Percentiles rank a stretch among this genome's conserved stretches.
phyloP scores from a whole-genome alignment of 2,797 vertebrate genomes.

The Spondyliosoma cantharus region DNA sequence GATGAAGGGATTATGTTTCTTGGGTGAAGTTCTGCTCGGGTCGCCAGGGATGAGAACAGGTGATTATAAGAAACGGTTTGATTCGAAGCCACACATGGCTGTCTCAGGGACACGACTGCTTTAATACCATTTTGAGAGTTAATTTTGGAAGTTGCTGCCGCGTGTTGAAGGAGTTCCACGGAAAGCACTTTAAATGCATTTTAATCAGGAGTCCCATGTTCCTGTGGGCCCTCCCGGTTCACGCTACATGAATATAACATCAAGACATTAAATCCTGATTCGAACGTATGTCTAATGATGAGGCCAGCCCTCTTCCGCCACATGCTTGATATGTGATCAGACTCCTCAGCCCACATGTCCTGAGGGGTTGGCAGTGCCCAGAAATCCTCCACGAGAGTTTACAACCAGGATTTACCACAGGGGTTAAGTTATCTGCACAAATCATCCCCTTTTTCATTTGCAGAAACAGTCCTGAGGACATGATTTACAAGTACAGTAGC shows the following conservation, averaged over 20 bases:
- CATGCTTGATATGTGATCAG: constrained; percentile 67
- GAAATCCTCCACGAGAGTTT: constrained; percentile 70
- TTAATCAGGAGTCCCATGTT: constrained; percentile 42
- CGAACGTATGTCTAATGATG: constrained; percentile 67
- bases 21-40: constrained; percentile 55
- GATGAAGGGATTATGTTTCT: constrained; percentile 68
- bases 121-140: constrained; percentile 49
- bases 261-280: constrained; percentile 60
- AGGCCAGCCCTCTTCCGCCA: constrained; percentile 40
- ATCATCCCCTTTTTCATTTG: constrained; percentile 81
- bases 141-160: constrained; percentile 56
- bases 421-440: constrained; percentile 76
- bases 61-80: constrained; percentile 61
- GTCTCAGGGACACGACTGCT: constrained; percentile 43
- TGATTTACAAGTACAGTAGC: constrained; percentile 78
- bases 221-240: constrained; percentile 21
- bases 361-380: constrained; percentile 51
- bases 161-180: constrained; percentile 31
- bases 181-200: constrained; percentile 50
- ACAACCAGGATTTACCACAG: constrained; percentile 72
- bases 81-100: constrained; percentile 51
- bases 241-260: constrained; percentile 67
- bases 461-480: constrained; percentile 70
- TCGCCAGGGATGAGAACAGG: constrained; percentile 61
- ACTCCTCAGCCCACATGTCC: constrained; percentile 42